These are phyloP conservation scores for Shinisaurus crocodilurus DNA, from an alignment of 2,113 vertebrate genomes.

Conservation along the genomic window DNA sequence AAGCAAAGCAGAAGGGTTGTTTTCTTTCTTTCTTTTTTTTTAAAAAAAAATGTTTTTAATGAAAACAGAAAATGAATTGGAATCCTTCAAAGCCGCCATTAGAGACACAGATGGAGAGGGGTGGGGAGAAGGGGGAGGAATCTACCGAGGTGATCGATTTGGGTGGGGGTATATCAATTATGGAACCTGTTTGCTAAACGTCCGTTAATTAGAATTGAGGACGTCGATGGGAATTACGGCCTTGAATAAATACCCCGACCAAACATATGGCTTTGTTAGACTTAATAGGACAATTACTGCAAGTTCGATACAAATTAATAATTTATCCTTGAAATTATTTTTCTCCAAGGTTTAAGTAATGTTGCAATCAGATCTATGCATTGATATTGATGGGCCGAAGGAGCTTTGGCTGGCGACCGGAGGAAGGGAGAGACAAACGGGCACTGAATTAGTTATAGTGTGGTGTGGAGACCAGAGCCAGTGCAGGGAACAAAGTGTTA, in stretches of 20 bases:
- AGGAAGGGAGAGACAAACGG: not conserved
- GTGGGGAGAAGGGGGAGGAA: not conserved
- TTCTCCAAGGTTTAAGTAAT: slow-evolving; percentile 47
- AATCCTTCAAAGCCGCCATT: slow-evolving; percentile 8
- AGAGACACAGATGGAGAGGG: not conserved
- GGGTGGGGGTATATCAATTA: slow-evolving; percentile 36
- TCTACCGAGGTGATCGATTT: slow-evolving; percentile 21
- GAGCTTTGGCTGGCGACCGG: not conserved
- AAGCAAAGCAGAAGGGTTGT: not conserved
- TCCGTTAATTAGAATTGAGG: slow-evolving; percentile 43
- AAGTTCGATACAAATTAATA: slow-evolving; percentile 42
- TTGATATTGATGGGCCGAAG: slow-evolving; percentile 27
- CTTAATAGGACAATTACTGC: slow-evolving; percentile 44
- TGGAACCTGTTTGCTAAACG: slow-evolving; percentile 40
- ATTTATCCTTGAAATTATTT: slow-evolving; percentile 48
- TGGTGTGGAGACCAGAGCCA: not conserved
- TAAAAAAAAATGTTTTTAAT: not conserved
- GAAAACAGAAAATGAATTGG: slow-evolving; percentile 13
- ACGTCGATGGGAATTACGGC: slow-evolving; percentile 30
- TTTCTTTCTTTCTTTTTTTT: not conserved
- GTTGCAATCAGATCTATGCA: slow-evolving; percentile 25
- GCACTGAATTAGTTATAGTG: not conserved
- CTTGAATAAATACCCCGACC: slow-evolving; percentile 38
- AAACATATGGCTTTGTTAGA: slow-evolving; percentile 41
- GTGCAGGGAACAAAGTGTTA: not conserved